A percentile compares a stretch with the other conserved stretches of the same genome.
These are phyloP conservation scores for Perca fluviatilis DNA, from an alignment of 2,113 vertebrate species.

Conservation along the genomic window DNA sequence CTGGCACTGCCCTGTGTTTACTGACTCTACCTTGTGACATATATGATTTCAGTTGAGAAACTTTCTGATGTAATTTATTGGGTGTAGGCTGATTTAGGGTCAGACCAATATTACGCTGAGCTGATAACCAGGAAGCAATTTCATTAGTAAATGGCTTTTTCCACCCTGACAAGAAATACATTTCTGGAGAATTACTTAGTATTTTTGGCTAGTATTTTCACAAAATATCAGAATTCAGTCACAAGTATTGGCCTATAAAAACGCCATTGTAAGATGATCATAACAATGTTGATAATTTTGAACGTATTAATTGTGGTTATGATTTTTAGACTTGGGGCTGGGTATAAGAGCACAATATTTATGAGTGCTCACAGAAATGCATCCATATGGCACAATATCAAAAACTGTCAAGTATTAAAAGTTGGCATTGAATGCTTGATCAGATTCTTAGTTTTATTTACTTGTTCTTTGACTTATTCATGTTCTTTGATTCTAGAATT, in stretches of 20 bases:
- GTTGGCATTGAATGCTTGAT: not conserved
- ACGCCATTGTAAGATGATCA: not conserved
- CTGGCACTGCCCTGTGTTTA: conserved; percentile 48
- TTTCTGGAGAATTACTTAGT: not conserved
- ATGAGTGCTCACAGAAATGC: not conserved
- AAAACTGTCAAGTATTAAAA: not conserved
- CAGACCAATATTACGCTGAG: not conserved
- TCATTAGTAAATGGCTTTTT: not conserved
- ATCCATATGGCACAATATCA: not conserved
- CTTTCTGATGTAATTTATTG: conserved; percentile 29
- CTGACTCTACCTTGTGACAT: conserved; percentile 31
- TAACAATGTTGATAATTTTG: not conserved
- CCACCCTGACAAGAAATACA: not conserved
- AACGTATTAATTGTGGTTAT: not conserved
- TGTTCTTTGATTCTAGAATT: not conserved
- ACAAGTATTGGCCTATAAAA: not conserved
- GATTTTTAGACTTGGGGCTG: not conserved
- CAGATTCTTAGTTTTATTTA: not conserved
- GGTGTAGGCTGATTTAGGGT: conserved; percentile 28
- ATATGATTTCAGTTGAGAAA: conserved; percentile 22
- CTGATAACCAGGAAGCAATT: conserved; percentile 24
- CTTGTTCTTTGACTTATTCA: not conserved
- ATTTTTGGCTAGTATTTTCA: not conserved
- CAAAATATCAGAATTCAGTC: not conserved
- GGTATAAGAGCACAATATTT: not conserved